Base-by-base conservation (phyloP, 2,888 invertebrate genomes). In the Polietes domitor region DNA sequence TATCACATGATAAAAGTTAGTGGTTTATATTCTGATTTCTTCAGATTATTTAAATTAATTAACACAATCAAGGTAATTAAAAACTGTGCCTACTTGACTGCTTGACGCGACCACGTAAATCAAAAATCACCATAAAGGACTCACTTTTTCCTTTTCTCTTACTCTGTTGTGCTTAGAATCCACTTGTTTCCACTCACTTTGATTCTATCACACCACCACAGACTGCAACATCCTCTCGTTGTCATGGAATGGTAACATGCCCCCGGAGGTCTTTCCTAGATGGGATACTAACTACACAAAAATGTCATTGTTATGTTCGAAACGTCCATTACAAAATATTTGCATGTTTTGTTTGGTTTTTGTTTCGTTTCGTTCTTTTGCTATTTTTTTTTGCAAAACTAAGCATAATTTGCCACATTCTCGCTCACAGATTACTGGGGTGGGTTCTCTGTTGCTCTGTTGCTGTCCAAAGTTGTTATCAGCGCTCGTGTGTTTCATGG, bases 401-500 rank as follows among this genome's bases (percentile, higher is more conserved):
- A 26, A 43, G 68, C 68, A 68, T 68, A 68, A 76, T 76, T 68
- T 68, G 26, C 55, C 76, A 55, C 68, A 68, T 68, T 76, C 55
- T 53, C 37, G 15, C 68, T 21, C 53, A 12, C 21, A 65, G 37
- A 41, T 32, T 65, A 65, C n/a, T n/a, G n/a, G n/a, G n/a, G n/a
- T n/a, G 7, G 41, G 19, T 17, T 65, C 17, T 65, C 65, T 1
- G 19, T 75, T 41, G 15, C 17, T n/a, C n/a, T 17, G 17, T 37
- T 37, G 7, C 12, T 37, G 37, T 12, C 10, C 32, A 32, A 17
- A 21, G n/a, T 55, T 68, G 6, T 76, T 68, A 37, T 76, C 41
- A 37, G 53, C 37, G 37, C 65, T 19, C 15, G 41, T 9, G 65
- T 65, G 19, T 37, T 37, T 65, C 65, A 65, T 53, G 50, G 37